These are phyloP conservation scores for Flabesymbios commensalis DNA, from an alignment of 2,888 invertebrate genomes.

Conservation along the genomic window DNA sequence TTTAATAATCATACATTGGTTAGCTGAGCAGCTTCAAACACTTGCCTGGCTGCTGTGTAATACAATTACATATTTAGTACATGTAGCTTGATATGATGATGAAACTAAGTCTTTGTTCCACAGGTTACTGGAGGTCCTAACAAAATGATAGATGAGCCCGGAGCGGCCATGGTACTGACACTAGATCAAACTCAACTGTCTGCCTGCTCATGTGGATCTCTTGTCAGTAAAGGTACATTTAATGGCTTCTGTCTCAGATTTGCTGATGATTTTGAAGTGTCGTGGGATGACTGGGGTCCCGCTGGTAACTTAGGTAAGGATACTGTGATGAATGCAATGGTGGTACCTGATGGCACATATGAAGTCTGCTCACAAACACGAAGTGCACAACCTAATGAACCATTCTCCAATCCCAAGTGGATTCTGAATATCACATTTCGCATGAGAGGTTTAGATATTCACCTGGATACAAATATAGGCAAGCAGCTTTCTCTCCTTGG, in stretches of 20 bases:
- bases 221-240: slow-evolving; percentile 83
- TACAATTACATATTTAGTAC: no score
- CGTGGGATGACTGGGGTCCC: slow-evolving; percentile 96
- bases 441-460: slow-evolving; percentile 89
- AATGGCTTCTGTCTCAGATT: slow-evolving; percentile 76
- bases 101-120: no score
- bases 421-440: slow-evolving; percentile 97
- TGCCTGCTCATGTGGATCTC: slow-evolving; percentile 92
- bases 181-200: slow-evolving; percentile 94
- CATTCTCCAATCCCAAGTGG: slow-evolving; percentile 83
- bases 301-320: slow-evolving; percentile 64
- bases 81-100: no score
- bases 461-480: slow-evolving; percentile 93
- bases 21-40: no score
- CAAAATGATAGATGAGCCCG: slow-evolving; percentile 47
- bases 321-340: slow-evolving; percentile 69
- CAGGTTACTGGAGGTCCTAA: neutral
- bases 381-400: slow-evolving; percentile 65
- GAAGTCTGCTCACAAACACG: slow-evolving; percentile 94
- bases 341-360: slow-evolving; percentile 98
- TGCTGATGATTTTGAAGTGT: slow-evolving; percentile 96
- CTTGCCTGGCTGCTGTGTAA: no score
- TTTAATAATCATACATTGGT: no score
- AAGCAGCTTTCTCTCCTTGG: slow-evolving; percentile 92
- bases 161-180: slow-evolving; percentile 88